Evolutionary conservation across 2,113 vertebrate genomes (phyloP), one percentile per base, ranked within the genome.

Genomic region (Aldabrachelys gigantea): DNA sequence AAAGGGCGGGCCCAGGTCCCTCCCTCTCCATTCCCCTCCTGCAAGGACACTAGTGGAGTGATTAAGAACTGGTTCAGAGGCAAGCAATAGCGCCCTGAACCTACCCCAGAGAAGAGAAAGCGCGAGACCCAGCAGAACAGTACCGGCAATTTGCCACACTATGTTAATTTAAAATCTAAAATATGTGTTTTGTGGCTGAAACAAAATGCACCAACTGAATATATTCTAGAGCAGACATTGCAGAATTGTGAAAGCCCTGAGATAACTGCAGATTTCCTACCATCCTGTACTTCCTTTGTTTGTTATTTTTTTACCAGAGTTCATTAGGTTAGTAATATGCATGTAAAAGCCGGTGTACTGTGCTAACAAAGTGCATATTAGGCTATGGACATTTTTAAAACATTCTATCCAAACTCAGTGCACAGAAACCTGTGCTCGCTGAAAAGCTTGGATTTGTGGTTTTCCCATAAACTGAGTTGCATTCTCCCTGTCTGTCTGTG

Each of bases 191-290:
- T 89, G 49, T 12, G 81, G 85, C 80, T 3, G 31, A 19, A 90
- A 53, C 35, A 57, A 49, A 96, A 89, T 27, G 25, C 59, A 88
- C 9, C 4, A 89, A 44, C 62, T 5, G n/a, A 94, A 52, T 69
- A 44, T 84, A 62, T 93, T 88, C 62, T 88, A 52, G 57, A 53
- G 54, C 31, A 35, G 31, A 65, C n/a, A 65, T 17, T 65, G 31
- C 16, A 35, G 31, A 65, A 35, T 35, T 65, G 14, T 35, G 29
- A 17, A 35, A 65, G 56, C 24, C 62, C 80, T 59, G 69, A 85
- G 95, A 52, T 80, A 94, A 94, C 9, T 94, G 82, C 41, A 80
- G 87, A 44, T 57, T 94, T 86, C 84, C 80, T 84, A 44, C 44
- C 62, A 76, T 62, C 41, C 59, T 90, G 49, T 57, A 78, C 44